These are phyloP conservation scores for Bombus waltoni DNA, from an alignment of 1,140 invertebrate species.

Conservation along the genomic window DNA sequence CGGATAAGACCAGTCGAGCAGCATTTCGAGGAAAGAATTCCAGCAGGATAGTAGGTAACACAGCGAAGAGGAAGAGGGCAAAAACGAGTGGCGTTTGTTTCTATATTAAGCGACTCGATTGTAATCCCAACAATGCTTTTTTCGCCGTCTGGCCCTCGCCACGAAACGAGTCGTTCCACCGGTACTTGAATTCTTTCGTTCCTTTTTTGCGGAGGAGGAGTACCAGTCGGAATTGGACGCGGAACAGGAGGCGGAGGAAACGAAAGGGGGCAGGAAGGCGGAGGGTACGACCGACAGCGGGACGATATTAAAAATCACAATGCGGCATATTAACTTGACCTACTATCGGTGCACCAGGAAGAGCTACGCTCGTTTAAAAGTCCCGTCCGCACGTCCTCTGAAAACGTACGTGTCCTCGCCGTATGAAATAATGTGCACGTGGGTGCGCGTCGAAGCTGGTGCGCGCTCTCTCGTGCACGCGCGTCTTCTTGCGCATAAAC, in stretches of 20 bases:
- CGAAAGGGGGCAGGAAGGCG: constrained; percentile 41
- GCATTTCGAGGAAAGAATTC: background rate
- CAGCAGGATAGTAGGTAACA: background rate
- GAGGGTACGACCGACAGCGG: constrained; percentile 60
- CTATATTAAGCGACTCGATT: constrained; percentile 67
- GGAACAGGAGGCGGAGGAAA: constrained; percentile 48
- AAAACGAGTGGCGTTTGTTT: constrained; percentile 53
- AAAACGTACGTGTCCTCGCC: constrained; percentile 49
- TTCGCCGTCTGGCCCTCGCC: constrained; percentile 57
- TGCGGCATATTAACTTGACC: constrained; percentile 80
- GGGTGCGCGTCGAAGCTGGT: constrained; percentile 35
- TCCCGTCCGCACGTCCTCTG: constrained; percentile 54
- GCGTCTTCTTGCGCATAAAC: constrained; percentile 14
- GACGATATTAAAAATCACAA: constrained; percentile 79
- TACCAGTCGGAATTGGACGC: constrained; percentile 55
- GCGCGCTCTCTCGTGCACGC: background rate
- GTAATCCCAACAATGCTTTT: constrained; percentile 68
- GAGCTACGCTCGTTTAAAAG: constrained; percentile 61
- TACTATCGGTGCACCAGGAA: constrained; percentile 71
- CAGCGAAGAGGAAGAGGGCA: background rate
- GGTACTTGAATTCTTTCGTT: constrained; percentile 74
- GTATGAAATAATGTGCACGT: constrained; percentile 45
- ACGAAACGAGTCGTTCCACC: constrained; percentile 72
- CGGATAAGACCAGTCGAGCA: background rate
- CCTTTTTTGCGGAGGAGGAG: constrained; percentile 69